Evolutionary conservation across 92 coral and sea anemone species (phyloP), one percentile per base, ranked within the genome.

Genomic region (Galaxea fascicularis): DNA sequence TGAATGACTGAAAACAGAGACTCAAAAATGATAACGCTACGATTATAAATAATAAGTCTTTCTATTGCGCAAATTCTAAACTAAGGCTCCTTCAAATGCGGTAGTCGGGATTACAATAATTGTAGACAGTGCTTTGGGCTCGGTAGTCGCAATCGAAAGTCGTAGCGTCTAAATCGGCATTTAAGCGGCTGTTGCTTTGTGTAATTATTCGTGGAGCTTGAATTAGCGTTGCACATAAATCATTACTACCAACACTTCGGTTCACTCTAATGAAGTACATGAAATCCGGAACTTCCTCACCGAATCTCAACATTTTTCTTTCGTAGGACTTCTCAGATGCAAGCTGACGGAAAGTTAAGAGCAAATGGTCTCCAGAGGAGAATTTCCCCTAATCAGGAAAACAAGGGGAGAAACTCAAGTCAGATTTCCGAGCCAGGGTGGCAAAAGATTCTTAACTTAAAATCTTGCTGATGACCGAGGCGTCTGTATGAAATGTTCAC

Each of bases 311-410:
- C 39, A 41, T 14, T 64, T 83, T 46, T 56, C 59, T 30, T 69
- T 66, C 77, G 35, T 10, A 91, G 94, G 94, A 91, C 73, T 91
- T 65, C 67, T 91, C 94, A 31, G 94, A 91, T 74, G 94, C 94
- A 72, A 91, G 94, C 85, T 91, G 72, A 29, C 75, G 46, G 21
- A 31, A 65, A 18, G 22, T 18, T 54, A 29, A n/a, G 22, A 21
- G 47, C n/a, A 59, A 25, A 10, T 11, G 2, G 0, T 60, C 70
- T 4, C 57, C 41, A 24, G 41, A 24, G 11, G 21, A 9, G 11
- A 52, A 16, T 29, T 4, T 26, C 35, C 21, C 11, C 25, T 25
- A 58, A 27, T 24, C 39, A 15, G 30, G 69, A 51, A 8, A 49
- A 27, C 27, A 24, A 29, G 66, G 14, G 24, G 13, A 39, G 39